Conservation (phyloP, 2,113 vertebrate genomes). For the Sphyrna mokarran region DNA sequence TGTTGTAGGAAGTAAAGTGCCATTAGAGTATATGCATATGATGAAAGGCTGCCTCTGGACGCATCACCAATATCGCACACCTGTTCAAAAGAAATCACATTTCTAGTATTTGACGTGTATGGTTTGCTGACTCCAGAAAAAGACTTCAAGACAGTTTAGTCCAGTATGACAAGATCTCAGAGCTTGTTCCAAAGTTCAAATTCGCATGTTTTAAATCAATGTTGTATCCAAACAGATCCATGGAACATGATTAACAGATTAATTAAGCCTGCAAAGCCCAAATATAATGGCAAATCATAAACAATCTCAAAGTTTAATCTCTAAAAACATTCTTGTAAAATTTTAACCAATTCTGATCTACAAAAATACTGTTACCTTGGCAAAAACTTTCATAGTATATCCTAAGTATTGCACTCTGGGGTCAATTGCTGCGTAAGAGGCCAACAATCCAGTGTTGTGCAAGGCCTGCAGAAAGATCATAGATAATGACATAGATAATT, state of each 20-base stretch:
- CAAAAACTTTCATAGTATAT: constrained; percentile 92
- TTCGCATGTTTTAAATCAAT: neutral
- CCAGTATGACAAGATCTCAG: too few species aligned
- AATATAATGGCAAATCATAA: neutral
- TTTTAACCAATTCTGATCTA: neutral
- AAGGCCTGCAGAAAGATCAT: constrained; percentile 64
- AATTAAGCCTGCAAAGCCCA: neutral
- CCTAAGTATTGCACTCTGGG: constrained; percentile 80
- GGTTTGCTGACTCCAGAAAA: neutral
- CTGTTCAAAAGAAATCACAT: constrained; percentile 50
- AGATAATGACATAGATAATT: neutral
- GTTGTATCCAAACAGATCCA: neutral
- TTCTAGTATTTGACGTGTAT: neutral
- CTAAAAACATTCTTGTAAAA: neutral
- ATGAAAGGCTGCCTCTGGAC: constrained; percentile 86
- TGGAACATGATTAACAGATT: neutral
- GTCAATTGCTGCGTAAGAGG: constrained; percentile 79
- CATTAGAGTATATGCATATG: constrained; percentile 93
- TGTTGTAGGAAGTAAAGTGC: constrained; percentile 90
- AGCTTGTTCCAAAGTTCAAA: neutral
- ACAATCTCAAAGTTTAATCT: neutral
- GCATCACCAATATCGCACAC: constrained; percentile 91
- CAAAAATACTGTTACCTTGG: constrained; percentile 62
- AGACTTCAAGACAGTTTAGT: neutral
- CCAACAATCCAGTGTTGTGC: constrained; percentile 82